Evolutionary conservation across 2,113 vertebrate species (phyloP), one percentile per base, ranked within the genome.

Genomic region (Forbesichthys agassizii): DNA sequence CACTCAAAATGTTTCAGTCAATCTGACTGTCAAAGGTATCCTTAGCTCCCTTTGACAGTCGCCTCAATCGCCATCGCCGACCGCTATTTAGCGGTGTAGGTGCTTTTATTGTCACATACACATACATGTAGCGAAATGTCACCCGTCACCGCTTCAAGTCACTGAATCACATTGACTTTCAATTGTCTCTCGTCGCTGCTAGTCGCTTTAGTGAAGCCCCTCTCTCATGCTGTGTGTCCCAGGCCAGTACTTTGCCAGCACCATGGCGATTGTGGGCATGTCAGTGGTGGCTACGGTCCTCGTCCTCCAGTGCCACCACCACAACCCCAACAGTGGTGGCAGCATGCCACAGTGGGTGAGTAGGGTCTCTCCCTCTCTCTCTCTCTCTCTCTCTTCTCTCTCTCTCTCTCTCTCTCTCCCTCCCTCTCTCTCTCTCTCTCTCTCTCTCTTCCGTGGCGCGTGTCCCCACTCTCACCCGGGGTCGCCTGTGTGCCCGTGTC

Each of bases 181-280:
- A 20, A 20, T 20, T 20, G 20, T 20, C 20, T 20, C 20, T 20
- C 1, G 20, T 20, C 20, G 20, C 20, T 1, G 20, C 1, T 20
- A 20, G 20, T 20, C 20, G 49, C 36, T 77, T 49, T 64, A 73
- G 73, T 69, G 68, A 70, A 51, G 69, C 74, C 47, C 67, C 48
- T 52, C 71, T 75, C 69, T 68, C 68, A 63, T 66, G 46, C 64
- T 62, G 62, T 68, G 11, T 69, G 60, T 68, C 66, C 75, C 74
- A 94, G 93, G 92, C 61, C 94, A 94, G 71, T 94, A 94, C 74
- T 95, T 94, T 68, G 93, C 90, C 66, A 93, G 90, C 74, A 94
- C 91, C 74, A 93, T 94, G 94, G 91, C 93, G 78, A 95, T 93
- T 52, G 94, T 95, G 1, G 93, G 90, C n/a, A 92, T 94, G 89